Conservation (phyloP, 1,140 invertebrate genomes). For the Meloidogyne hapla region DNA sequence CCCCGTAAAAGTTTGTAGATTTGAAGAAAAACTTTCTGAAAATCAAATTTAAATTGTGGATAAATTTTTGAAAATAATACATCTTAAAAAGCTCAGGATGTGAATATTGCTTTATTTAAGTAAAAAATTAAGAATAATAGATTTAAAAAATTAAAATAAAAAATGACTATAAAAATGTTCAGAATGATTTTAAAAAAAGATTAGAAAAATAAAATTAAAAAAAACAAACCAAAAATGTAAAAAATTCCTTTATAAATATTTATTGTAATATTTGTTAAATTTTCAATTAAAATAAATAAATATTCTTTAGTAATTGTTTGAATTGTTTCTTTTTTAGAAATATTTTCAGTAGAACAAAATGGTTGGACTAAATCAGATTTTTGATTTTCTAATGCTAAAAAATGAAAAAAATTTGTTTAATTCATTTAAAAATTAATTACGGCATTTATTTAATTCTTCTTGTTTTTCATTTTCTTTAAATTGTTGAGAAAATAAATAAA, state of each 20-base stretch:
- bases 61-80: no score
- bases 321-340: background rate
- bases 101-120: no score
- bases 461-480: background rate
- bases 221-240: background rate
- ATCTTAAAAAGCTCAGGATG: no score
- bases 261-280: constrained; percentile 1
- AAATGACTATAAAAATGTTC: no score
- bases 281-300: background rate
- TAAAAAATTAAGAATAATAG: background rate
- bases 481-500: background rate
- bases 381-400: background rate
- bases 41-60: background rate
- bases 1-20: no score
- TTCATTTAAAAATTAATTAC: background rate
- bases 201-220: no score
- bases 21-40: background rate
- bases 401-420: background rate
- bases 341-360: background rate
- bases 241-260: background rate
- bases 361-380: background rate
- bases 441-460: background rate
- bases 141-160: no score
- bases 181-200: background rate
- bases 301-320: background rate